phyloP scores from a whole-genome alignment of 2,888 invertebrate species.

The Thalpophila matura region DNA sequence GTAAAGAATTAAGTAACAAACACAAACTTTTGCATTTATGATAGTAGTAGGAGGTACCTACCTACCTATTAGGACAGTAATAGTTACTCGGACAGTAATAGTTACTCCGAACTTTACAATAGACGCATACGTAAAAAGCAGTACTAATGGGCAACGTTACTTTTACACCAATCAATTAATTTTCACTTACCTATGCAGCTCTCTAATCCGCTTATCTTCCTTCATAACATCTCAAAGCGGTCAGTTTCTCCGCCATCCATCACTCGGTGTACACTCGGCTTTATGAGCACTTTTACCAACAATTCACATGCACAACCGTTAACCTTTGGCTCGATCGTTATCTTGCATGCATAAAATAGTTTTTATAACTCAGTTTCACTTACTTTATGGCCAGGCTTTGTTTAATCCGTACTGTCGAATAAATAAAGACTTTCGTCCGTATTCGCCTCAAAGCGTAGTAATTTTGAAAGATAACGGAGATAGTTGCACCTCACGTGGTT shows the following conservation, averaged over 20 bases:
- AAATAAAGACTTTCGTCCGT: constrained; percentile 49
- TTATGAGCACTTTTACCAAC: constrained; percentile 48
- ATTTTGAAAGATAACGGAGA: constrained; percentile 32
- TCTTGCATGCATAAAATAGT: constrained; percentile 58
- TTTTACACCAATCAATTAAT: constrained; percentile 14
- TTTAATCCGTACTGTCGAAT: constrained; percentile 43
- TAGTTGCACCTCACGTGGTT: constrained; percentile 13
- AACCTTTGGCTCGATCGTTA: constrained; percentile 64
- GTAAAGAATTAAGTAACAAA: too few species aligned
- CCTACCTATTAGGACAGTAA: too few species aligned
- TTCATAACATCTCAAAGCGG: constrained; percentile 12
- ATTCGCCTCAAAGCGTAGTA: constrained; percentile 17
- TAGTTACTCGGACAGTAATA: too few species aligned
- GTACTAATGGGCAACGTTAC: too few species aligned
- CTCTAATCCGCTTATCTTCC: constrained; percentile 33
- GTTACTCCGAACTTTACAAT: too few species aligned
- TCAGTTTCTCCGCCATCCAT: constrained; percentile 35
- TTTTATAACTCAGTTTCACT: constrained; percentile 60
- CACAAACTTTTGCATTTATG: too few species aligned
- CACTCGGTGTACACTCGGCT: constrained; percentile 38
- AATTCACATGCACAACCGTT: constrained; percentile 56
- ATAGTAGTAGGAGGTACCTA: too few species aligned
- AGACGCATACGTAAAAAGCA: neutral
- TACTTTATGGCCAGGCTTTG: constrained; percentile 49
- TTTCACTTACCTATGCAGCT: constrained; percentile 24